These are phyloP conservation scores for Jacana jacana DNA, from an alignment of 2,113 vertebrate species.

Conservation along the genomic window DNA sequence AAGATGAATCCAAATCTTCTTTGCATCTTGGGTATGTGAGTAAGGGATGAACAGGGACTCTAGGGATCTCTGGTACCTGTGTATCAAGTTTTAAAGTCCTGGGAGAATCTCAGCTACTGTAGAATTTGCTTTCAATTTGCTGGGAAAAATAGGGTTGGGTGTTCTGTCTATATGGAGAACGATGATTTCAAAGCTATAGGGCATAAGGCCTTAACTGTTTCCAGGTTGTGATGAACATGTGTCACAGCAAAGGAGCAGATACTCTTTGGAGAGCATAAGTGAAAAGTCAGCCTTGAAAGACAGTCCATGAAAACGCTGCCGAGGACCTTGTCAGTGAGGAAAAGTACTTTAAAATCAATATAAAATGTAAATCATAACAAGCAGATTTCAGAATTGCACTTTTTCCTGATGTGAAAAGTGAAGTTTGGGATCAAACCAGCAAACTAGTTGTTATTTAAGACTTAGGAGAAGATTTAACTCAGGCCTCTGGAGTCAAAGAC, in stretches of 20 bases:
- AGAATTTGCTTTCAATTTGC: background rate
- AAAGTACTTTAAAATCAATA: conserved; percentile 17
- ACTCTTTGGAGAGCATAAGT: background rate
- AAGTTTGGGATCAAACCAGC: background rate
- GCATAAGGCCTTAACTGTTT: background rate
- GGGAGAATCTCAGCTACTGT: background rate
- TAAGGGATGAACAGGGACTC: background rate
- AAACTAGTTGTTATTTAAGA: background rate
- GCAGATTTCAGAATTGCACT: background rate
- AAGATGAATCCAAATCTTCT: background rate
- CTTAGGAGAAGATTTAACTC: background rate
- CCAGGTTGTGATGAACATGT: background rate
- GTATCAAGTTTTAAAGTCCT: background rate
- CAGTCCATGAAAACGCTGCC: background rate
- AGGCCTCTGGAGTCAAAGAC: background rate
- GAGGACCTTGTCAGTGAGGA: background rate
- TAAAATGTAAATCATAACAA: background rate
- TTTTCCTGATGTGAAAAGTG: background rate
- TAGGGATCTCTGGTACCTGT: background rate
- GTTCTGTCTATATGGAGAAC: background rate
- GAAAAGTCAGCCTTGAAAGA: conserved; percentile 21
- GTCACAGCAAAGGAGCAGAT: background rate
- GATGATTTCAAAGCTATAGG: background rate
- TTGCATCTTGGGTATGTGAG: background rate
- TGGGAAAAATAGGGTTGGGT: background rate